Percentiles rank a stretch among this genome's conserved stretches.
These are phyloP conservation scores for Sycophila sp. DNA, from an alignment of 1,140 invertebrate species.

Conservation along the genomic window DNA sequence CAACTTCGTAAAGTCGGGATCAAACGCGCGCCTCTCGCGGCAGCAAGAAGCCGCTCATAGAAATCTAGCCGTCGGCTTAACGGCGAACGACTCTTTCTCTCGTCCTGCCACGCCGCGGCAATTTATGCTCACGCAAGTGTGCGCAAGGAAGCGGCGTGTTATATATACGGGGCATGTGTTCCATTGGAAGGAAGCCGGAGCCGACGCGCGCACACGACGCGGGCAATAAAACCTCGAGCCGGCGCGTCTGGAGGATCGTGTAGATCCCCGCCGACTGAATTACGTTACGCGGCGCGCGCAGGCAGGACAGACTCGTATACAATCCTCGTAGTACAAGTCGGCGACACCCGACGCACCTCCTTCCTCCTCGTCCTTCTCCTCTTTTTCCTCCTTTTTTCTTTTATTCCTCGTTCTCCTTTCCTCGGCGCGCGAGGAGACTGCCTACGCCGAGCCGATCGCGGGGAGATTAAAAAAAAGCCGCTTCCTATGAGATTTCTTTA, in stretches of 20 bases:
- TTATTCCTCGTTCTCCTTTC: background rate
- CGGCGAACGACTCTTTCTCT: background rate
- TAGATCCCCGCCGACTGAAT: conserved; percentile 26
- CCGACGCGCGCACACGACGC: conserved; percentile 6
- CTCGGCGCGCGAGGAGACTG: background rate
- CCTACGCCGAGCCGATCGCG: conserved; percentile 10
- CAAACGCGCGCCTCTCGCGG: too few species aligned
- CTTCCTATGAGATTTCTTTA: conserved; percentile 34
- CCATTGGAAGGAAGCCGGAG: background rate
- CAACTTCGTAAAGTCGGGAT: too few species aligned
- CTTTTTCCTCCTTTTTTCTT: background rate
- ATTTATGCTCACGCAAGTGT: conserved; percentile 18
- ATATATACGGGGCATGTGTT: background rate
- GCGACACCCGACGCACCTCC: background rate
- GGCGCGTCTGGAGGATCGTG: background rate
- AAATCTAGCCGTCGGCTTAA: too few species aligned
- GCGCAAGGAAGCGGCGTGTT: background rate
- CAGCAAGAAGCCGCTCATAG: too few species aligned
- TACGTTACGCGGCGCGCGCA: background rate
- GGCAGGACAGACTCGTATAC: conserved; percentile 2
- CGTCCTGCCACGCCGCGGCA: background rate
- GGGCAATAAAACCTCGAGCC: conserved; percentile 16
- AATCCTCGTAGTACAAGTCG: conserved; percentile 9
- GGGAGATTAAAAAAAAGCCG: conserved; percentile 32
- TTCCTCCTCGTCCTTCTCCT: background rate